phyloP scores from a whole-genome alignment of 2,888 invertebrate genomes.

The Caenorhabditis sp. region DNA sequence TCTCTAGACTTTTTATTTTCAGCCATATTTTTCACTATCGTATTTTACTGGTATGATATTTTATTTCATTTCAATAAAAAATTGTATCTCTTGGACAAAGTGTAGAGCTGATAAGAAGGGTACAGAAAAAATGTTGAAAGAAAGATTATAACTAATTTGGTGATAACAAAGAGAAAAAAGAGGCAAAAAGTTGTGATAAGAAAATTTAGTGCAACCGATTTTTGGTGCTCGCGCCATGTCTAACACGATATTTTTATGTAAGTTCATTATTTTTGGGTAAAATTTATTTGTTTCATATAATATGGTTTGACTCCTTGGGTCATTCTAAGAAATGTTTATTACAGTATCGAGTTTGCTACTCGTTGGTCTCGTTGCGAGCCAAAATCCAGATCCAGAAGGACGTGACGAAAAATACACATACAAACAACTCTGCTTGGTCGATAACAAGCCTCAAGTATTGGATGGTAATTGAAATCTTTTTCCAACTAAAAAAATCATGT shows the following conservation, averaged over 20 bases:
- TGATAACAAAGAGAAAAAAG: background rate
- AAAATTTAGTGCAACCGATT: background rate
- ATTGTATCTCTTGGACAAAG: slow-evolving; percentile 1
- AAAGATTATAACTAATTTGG: background rate
- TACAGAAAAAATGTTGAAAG: background rate
- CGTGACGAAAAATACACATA: slow-evolving; percentile 61
- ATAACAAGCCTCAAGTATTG: slow-evolving; percentile 52
- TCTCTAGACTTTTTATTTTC: slow-evolving; percentile 27
- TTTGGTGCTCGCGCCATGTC: background rate
- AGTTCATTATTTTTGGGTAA: background rate
- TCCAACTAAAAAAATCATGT: no score
- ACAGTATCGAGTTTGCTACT: slow-evolving; percentile 17
- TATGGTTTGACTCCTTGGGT: background rate
- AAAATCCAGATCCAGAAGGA: slow-evolving; percentile 48
- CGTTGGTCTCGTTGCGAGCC: slow-evolving; percentile 3
- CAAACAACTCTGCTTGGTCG: slow-evolving; percentile 64
- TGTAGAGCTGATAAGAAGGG: background rate
- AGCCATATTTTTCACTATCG: background rate
- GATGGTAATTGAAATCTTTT: slow-evolving; percentile 48
- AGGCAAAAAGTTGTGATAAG: background rate
- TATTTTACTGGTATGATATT: background rate
- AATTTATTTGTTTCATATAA: background rate
- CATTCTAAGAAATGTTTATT: background rate
- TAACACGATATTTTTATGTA: slow-evolving; percentile 16
- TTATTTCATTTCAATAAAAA: background rate